Conservation (phyloP, 1,140 invertebrate genomes). For the Brevipalpus yothersi region DNA sequence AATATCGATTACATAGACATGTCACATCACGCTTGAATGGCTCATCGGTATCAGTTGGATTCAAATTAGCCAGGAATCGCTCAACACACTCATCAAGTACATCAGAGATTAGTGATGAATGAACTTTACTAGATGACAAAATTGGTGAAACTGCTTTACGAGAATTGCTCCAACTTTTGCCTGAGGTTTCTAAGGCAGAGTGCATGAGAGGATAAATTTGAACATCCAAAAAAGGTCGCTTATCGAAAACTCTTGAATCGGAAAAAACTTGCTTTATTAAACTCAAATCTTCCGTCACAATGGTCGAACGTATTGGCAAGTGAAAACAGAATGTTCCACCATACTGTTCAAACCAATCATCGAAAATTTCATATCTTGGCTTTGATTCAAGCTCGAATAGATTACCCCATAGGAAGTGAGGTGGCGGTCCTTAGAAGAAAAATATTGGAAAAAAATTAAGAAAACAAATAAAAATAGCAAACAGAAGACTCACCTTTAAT, state of each 20-base stretch:
- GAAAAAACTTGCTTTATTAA: conserved; percentile 17
- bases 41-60: neutral
- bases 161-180: neutral
- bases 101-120: neutral
- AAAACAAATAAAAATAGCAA: too few relatives aligned
- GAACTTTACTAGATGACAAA: neutral
- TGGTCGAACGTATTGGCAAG: conserved; percentile 14
- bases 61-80: neutral
- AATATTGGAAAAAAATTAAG: neutral
- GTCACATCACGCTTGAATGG: neutral
- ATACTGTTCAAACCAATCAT: conserved; percentile 17
- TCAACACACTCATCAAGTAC: neutral
- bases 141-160: neutral
- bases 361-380: conserved; percentile 10
- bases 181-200: neutral
- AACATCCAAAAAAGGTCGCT: conserved; percentile 11
- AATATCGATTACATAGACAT: neutral
- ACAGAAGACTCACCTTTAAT: neutral
- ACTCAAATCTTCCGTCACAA: conserved; percentile 18
- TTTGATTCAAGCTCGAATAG: neutral
- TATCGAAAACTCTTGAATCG: conserved; percentile 3
- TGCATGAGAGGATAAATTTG: neutral
- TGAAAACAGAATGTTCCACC: conserved; percentile 21
- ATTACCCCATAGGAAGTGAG: neutral
- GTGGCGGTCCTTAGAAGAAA: neutral